Evolutionary conservation across 2,797 vertebrate genomes (phyloP).

Genomic region (Heterohyrax brucei): DNA sequence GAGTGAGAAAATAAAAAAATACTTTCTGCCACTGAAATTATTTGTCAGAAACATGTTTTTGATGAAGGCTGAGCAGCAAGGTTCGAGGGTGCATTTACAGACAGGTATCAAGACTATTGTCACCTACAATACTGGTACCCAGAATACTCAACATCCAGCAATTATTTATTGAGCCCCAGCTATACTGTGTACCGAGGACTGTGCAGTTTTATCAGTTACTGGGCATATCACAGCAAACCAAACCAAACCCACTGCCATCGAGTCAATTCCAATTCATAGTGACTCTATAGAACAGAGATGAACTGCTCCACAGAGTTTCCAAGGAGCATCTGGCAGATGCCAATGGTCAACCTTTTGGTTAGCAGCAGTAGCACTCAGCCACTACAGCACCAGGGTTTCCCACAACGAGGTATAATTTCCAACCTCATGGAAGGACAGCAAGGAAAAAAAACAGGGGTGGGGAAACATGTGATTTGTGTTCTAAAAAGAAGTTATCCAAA

Average conservation of each 20-base stretch:
- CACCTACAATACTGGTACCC: background rate
- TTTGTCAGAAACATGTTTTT: constrained; percentile 27
- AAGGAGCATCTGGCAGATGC: too few species aligned
- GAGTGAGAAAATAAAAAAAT: background rate
- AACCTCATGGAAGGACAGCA: background rate
- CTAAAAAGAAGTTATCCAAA: background rate
- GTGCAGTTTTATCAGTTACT: background rate
- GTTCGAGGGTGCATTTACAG: background rate
- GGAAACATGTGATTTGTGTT: background rate
- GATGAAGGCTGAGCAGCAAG: background rate
- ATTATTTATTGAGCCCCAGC: background rate
- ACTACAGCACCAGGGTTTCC: too few species aligned
- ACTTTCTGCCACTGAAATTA: background rate
- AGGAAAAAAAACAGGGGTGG: background rate
- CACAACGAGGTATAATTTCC: background rate
- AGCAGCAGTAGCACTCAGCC: too few species aligned
- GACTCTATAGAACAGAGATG: too few species aligned
- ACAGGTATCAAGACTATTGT: background rate
- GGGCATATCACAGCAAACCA: background rate
- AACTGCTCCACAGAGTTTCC: too few species aligned
- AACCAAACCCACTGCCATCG: too few species aligned
- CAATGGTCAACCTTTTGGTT: too few species aligned
- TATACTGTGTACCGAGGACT: background rate
- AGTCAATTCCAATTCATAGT: too few species aligned
- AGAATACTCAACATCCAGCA: background rate